A percentile compares a stretch with the other conserved stretches of the same genome.
Evolutionary conservation across 2,113 vertebrate species (phyloP).

Genomic region (Raja brachyura): DNA sequence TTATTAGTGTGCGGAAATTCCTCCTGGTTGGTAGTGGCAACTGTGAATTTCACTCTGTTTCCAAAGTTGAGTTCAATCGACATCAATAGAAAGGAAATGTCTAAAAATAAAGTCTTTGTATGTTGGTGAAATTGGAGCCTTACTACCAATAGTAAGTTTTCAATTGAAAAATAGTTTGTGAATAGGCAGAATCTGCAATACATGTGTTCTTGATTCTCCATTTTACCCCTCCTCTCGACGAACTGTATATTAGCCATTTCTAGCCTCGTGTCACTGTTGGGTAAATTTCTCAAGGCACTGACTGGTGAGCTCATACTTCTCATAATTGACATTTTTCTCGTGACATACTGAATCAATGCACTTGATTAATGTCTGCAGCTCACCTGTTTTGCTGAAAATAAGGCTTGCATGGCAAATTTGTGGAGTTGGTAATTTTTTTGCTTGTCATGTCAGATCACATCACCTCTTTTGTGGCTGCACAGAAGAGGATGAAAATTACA

Average conservation of each 20-base stretch:
- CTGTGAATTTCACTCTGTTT: too few species aligned
- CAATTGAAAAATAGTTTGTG: background rate
- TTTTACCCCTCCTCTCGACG: too few species aligned
- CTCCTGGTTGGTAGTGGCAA: too few species aligned
- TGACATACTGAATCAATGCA: background rate
- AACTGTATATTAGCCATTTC: background rate
- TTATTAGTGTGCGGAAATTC: too few species aligned
- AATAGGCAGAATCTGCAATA: background rate
- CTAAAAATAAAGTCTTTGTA: too few species aligned
- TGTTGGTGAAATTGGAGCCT: background rate
- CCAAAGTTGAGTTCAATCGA: too few species aligned
- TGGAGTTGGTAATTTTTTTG: background rate
- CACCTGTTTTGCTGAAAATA: background rate
- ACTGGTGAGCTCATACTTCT: background rate
- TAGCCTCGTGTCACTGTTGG: background rate
- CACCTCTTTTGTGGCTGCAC: background rate
- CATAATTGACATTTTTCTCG: too few species aligned
- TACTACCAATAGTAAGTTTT: background rate
- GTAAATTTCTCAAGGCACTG: background rate
- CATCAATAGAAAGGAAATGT: too few species aligned
- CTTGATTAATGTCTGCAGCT: background rate
- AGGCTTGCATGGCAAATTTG: background rate
- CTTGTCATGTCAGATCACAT: background rate
- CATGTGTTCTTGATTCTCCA: background rate
- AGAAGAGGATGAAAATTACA: too few species aligned